A percentile compares a stretch with the other conserved stretches of the same genome.
These are phyloP conservation scores for Chaenogobius annularis DNA, from an alignment of 2,113 vertebrate species.

Conservation along the genomic window DNA sequence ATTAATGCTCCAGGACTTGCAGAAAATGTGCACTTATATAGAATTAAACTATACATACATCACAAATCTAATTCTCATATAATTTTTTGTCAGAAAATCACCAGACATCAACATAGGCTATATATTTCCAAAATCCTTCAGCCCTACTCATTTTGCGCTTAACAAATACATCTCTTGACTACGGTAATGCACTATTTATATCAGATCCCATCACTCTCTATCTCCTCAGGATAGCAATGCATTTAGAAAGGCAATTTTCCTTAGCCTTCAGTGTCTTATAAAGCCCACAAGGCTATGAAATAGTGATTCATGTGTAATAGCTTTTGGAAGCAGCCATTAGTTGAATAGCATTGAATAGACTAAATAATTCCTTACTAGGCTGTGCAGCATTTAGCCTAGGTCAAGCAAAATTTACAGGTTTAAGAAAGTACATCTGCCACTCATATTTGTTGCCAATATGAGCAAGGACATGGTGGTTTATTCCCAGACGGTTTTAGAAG, in stretches of 20 bases:
- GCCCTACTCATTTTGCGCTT: neutral
- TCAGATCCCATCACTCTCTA: neutral
- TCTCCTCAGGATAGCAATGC: neutral
- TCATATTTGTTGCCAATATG: neutral
- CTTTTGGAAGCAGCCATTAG: neutral
- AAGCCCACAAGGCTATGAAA: neutral
- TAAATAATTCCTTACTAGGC: constrained; percentile 51
- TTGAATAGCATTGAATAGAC: neutral
- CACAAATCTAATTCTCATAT: no score
- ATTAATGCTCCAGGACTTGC: no score
- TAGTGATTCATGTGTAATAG: neutral
- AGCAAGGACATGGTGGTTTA: constrained; percentile 22
- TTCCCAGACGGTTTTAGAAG: constrained; percentile 4
- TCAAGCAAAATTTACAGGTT: constrained; percentile 32
- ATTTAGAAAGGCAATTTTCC: neutral
- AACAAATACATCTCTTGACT: neutral
- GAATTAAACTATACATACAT: no score
- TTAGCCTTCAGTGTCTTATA: neutral
- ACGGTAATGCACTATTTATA: neutral
- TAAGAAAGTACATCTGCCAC: constrained; percentile 23
- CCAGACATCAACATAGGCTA: no score
- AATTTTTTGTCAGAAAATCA: no score
- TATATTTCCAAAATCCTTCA: no score
- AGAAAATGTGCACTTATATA: no score
- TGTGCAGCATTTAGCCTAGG: constrained; percentile 24